Evolutionary conservation across 2,888 invertebrate species (phyloP), one percentile per base, ranked within the genome.

Genomic region (Cryptocheilus praepositus): DNA sequence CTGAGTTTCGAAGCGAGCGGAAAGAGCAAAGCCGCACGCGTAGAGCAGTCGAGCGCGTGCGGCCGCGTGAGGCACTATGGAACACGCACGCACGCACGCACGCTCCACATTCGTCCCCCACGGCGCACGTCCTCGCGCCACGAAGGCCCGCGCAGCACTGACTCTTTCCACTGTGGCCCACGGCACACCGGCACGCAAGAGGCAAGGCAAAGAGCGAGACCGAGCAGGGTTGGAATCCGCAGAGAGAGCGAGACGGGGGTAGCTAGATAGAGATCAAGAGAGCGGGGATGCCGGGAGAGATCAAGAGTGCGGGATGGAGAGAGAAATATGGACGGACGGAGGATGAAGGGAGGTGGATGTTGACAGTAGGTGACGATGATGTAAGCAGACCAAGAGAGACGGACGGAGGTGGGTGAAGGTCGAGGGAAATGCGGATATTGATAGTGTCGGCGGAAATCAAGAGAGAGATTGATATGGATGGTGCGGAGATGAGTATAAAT

Each of bases 61-160:
- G 36, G 36, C 36, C 36, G 36, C 36, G 36, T 11, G 36, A 36
- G 36, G 36, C 36, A 36, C 36, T 11, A 7, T 36, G 16, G 44
- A 44, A 19, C 28, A 16, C 45, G 60, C 58, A 43, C 22, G 54
- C 45, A 53, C 66, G 25, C 54, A 58, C 53, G 52, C 54, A 61
- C 44, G 16, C 45, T 18, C 15, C 22, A 28, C 46, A 52, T 11
- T 18, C 61, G 46, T 67, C 58, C 58, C 22, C 58, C 45, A 28
- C 28, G 57, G 63, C 70, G 25, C 69, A 84, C 84, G 80, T 83
- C 83, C 83, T 81, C 83, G 78, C 85, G 81, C 83, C 80, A 76
- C 84, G 81, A 76, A 80, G 82, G 83, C 81, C 80, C 86, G 86
- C 86, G 86, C 86, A 84, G 82, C 77, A 88, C 88, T 88, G 87